Percentiles rank a stretch among this genome's conserved stretches.
Evolutionary conservation across 2,113 vertebrate genomes (phyloP).

Genomic region (Hippocampus barbouri): DNA sequence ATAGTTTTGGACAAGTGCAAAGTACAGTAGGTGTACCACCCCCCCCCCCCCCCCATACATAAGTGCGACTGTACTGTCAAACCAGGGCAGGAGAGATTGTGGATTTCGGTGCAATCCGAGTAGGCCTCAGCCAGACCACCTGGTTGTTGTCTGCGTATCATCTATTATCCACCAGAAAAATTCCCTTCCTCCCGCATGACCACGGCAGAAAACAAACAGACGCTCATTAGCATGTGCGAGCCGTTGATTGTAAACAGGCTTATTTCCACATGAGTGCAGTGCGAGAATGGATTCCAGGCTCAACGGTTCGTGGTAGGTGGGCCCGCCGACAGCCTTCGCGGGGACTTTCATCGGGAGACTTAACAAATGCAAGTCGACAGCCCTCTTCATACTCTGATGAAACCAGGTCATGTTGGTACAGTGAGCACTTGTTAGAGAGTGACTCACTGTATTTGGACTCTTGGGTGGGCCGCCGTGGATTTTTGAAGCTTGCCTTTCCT

Average conservation of each 20-base stretch:
- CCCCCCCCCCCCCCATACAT: background rate
- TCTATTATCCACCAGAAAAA: constrained; percentile 56
- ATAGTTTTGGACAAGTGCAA: background rate
- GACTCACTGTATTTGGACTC: constrained; percentile 65
- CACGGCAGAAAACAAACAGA: constrained; percentile 71
- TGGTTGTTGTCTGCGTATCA: constrained; percentile 55
- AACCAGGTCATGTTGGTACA: constrained; percentile 63
- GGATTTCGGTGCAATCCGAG: constrained; percentile 13
- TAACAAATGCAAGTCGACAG: constrained; percentile 76
- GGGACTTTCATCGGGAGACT: constrained; percentile 60
- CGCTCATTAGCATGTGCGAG: constrained; percentile 74
- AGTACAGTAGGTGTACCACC: background rate
- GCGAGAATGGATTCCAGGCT: constrained; percentile 64
- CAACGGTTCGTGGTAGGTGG: constrained; percentile 73
- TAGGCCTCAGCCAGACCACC: constrained; percentile 47
- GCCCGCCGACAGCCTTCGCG: constrained; percentile 61
- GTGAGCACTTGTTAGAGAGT: constrained; percentile 64
- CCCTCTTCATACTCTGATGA: constrained; percentile 65
- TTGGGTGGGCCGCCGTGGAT: constrained; percentile 68
- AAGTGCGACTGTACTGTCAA: constrained; percentile 13
- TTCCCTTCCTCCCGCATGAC: constrained; percentile 66
- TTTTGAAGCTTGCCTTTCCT: constrained; percentile 9
- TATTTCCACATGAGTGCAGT: constrained; percentile 70
- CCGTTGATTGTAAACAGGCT: constrained; percentile 69
- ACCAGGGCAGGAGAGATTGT: constrained; percentile 18